These are phyloP conservation scores for Cartodere bifasciata DNA, from an alignment of 2,888 invertebrate genomes.

Conservation along the genomic window DNA sequence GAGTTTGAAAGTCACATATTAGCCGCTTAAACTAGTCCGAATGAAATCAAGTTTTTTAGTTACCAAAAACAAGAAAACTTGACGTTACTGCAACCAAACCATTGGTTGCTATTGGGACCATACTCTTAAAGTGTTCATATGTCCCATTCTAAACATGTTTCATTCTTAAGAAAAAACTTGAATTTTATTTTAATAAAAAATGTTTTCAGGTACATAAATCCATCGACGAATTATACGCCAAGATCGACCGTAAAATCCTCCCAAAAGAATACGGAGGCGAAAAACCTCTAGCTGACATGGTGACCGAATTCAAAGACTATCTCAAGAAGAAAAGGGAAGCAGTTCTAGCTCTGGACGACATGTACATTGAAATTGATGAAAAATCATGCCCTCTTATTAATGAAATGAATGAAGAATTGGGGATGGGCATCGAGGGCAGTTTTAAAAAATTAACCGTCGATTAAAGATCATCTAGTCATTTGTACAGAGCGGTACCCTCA, in stretches of 20 bases:
- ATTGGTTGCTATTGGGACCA: too few relatives aligned
- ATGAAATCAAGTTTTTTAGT: too few relatives aligned
- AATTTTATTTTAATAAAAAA: conserved; percentile 6
- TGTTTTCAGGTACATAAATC: conserved; percentile 59
- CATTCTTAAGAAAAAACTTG: too few relatives aligned
- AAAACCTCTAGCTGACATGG: conserved; percentile 68
- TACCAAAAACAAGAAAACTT: too few relatives aligned
- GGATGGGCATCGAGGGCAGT: conserved; percentile 64
- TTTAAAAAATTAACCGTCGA: conserved; percentile 77
- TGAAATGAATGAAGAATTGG: conserved; percentile 51
- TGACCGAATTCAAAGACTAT: conserved; percentile 56
- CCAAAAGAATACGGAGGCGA: conserved; percentile 85
- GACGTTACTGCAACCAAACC: too few relatives aligned
- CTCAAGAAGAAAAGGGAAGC: conserved; percentile 50
- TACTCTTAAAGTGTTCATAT: too few relatives aligned
- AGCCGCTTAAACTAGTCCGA: too few relatives aligned
- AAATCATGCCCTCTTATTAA: conserved; percentile 31
- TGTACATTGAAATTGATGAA: conserved; percentile 56
- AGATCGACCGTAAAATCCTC: conserved; percentile 60
- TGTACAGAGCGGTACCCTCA: too few relatives aligned
- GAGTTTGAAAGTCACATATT: too few relatives aligned
- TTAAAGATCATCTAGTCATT: too few relatives aligned
- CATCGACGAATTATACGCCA: conserved; percentile 55
- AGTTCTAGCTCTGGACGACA: conserved; percentile 58
- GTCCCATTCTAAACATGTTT: too few relatives aligned